These are phyloP conservation scores for Lobophora halterata DNA, from an alignment of 2,888 invertebrate species.

Conservation along the genomic window DNA sequence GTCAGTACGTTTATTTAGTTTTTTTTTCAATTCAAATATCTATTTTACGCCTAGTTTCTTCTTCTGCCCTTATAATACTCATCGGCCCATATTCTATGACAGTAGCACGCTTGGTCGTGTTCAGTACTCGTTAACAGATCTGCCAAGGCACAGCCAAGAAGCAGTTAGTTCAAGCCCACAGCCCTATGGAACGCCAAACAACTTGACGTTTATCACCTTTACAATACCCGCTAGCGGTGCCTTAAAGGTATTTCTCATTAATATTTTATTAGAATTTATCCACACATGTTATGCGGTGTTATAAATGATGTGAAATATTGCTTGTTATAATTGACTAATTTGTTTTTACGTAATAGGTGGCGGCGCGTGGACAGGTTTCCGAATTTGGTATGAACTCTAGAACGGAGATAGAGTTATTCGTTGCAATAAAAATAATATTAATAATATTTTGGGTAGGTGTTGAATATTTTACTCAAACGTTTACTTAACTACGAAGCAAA, in stretches of 20 bases:
- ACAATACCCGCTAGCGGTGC: slow-evolving; percentile 21
- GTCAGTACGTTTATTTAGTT: too few relatives aligned
- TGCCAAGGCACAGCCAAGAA: slow-evolving; percentile 34
- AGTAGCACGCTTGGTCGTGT: slow-evolving; percentile 47
- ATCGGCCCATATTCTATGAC: slow-evolving; percentile 41
- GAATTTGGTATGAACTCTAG: too few relatives aligned
- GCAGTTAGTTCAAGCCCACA: slow-evolving; percentile 11
- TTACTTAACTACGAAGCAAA: too few relatives aligned
- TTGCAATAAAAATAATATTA: too few relatives aligned
- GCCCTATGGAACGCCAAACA: slow-evolving; percentile 66
- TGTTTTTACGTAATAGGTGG: slow-evolving; percentile 9
- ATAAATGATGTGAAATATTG: slow-evolving; percentile 17
- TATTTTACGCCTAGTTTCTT: too few relatives aligned
- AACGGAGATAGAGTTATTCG: too few relatives aligned
- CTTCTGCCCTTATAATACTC: too few relatives aligned
- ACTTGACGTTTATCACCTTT: slow-evolving; percentile 61
- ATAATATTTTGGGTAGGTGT: too few relatives aligned
- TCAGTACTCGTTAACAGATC: slow-evolving; percentile 70
- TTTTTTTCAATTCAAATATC: too few relatives aligned
- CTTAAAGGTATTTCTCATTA: slow-evolving; percentile 24
- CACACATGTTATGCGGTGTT: slow-evolving; percentile 10
- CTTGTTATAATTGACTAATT: slow-evolving; percentile 16
- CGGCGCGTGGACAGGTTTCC: slow-evolving; percentile 13
- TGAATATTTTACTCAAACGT: too few relatives aligned
- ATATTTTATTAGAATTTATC: slow-evolving; percentile 23